A percentile compares a stretch with the other conserved stretches of the same genome.
phyloP scores from a whole-genome alignment of 2,888 invertebrate genomes.

The Crioceris asparagi region DNA sequence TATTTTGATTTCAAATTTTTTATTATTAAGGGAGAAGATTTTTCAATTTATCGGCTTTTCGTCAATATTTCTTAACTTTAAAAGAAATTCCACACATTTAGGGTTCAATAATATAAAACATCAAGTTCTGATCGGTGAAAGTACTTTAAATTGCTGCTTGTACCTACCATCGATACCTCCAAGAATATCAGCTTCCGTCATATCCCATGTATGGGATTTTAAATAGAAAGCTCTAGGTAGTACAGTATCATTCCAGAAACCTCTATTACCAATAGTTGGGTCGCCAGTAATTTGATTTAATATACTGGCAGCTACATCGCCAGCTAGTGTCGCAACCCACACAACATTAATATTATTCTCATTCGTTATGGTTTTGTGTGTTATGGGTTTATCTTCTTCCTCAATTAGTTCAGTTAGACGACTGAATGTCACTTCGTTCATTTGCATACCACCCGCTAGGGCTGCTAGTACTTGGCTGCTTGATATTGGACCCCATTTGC shows the following conservation, averaged over 20 bases:
- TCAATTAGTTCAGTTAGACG: constrained; percentile 37
- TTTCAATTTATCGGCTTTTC: too few species aligned
- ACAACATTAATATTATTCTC: constrained; percentile 38
- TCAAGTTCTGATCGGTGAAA: too few species aligned
- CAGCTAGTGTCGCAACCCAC: constrained; percentile 50
- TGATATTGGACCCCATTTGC: constrained; percentile 50
- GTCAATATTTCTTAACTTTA: too few species aligned
- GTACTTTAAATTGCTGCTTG: too few species aligned
- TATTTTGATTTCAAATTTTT: too few species aligned
- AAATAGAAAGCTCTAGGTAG: constrained; percentile 49
- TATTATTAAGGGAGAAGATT: too few species aligned
- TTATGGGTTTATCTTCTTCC: constrained; percentile 15
- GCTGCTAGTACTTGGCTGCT: constrained; percentile 49
- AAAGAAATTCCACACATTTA: too few species aligned
- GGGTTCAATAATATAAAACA: too few species aligned
- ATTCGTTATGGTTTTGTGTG: constrained; percentile 8
- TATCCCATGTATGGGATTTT: constrained; percentile 46
- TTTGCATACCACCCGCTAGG: constrained; percentile 50
- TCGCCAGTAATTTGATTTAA: constrained; percentile 49
- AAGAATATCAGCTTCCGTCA: constrained; percentile 57
- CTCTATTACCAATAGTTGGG: constrained; percentile 42
- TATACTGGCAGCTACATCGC: constrained; percentile 57
- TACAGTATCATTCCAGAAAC: constrained; percentile 56
- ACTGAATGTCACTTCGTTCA: constrained; percentile 43
- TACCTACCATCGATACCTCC: constrained; percentile 57